Evolutionary conservation across 2,113 vertebrate species (phyloP).

Genomic region (Lanius collurio): DNA sequence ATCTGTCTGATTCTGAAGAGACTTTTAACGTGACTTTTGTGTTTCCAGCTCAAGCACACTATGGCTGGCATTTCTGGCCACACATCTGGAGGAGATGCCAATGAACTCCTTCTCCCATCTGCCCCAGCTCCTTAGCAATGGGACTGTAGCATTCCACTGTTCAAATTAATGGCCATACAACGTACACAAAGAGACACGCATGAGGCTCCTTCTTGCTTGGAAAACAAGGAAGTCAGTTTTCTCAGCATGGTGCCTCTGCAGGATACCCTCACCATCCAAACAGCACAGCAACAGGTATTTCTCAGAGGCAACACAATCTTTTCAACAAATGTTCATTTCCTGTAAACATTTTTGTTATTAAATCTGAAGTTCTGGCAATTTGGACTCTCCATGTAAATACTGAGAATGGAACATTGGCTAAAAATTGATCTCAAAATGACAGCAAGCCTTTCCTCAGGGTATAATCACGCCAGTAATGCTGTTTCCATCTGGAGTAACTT

Average conservation of each 20-base stretch:
- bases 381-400: not conserved
- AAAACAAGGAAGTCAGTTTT: not conserved
- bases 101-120: rapidly evolving
- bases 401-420: not conserved
- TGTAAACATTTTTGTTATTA: not conserved
- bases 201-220: not conserved
- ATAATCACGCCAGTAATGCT: not conserved
- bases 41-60: not conserved
- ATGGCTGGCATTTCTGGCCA: not conserved
- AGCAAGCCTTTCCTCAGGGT: not conserved
- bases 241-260: not conserved
- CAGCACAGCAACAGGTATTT: not conserved
- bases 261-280: not conserved
- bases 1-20: not conserved
- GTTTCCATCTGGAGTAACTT: not conserved
- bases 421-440: not conserved
- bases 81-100: not conserved
- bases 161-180: not conserved
- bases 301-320: not conserved
- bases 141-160: too few species aligned
- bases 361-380: not conserved
- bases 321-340: not conserved
- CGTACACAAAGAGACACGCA: not conserved
- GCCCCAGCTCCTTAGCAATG: not conserved
- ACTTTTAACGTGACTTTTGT: not conserved